These are phyloP conservation scores for Cephalopterus ornatus DNA, from an alignment of 2,113 vertebrate species.

Conservation along the genomic window DNA sequence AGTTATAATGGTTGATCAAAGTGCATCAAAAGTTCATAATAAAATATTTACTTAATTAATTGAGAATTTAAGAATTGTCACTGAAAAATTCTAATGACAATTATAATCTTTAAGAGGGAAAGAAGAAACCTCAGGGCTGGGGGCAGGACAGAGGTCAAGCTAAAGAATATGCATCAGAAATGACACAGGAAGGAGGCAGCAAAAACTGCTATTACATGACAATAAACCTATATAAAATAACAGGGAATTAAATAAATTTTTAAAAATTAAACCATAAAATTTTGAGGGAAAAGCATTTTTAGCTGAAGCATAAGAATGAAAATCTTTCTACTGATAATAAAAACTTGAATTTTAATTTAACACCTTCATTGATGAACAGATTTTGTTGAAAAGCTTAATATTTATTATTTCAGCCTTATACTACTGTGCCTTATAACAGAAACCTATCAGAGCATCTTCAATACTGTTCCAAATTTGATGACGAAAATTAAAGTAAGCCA, in stretches of 20 bases:
- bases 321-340: not conserved
- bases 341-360: not conserved
- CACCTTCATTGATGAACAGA: not conserved
- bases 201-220: not conserved
- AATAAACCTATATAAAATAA: not conserved
- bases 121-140: not conserved
- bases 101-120: not conserved
- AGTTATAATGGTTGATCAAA: not conserved
- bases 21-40: not conserved
- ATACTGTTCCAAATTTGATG: not conserved
- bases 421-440: not conserved
- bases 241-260: not conserved
- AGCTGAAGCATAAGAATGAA: not conserved
- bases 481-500: not conserved
- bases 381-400: not conserved
- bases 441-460: not conserved
- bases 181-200: not conserved
- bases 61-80: not conserved
- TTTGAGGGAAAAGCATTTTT: not conserved
- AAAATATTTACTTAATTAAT: not conserved
- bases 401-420: not conserved
- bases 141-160: not conserved
- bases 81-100: not conserved
- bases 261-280: not conserved
- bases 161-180: not conserved